These are phyloP conservation scores for Pygoscelis antarcticus DNA, from an alignment of 2,113 vertebrate genomes.

Conservation along the genomic window DNA sequence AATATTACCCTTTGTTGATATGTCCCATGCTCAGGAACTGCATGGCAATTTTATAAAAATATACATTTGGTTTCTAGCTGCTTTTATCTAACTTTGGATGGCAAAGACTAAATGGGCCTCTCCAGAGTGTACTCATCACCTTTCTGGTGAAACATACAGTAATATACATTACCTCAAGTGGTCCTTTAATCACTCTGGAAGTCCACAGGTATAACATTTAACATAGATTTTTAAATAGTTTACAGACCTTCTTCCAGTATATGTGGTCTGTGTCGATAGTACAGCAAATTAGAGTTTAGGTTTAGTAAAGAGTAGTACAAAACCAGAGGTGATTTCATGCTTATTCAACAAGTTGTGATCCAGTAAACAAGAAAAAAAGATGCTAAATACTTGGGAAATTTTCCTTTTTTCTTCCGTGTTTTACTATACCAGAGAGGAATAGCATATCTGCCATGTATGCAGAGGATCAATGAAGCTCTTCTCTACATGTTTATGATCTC, in stretches of 20 bases:
- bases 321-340: neutral
- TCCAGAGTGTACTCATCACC: neutral
- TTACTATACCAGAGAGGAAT: neutral
- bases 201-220: neutral
- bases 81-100: neutral
- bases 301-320: neutral
- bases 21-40: neutral
- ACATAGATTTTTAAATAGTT: neutral
- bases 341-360: neutral
- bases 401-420: neutral
- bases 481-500: neutral
- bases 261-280: neutral
- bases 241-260: neutral
- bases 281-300: neutral
- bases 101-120: neutral
- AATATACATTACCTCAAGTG: neutral
- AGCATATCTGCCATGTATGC: neutral
- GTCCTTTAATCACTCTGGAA: neutral
- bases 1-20: neutral
- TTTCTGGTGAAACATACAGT: neutral
- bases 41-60: neutral
- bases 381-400: neutral
- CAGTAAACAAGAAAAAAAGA: neutral
- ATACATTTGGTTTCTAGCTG: neutral
- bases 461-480: neutral